Conservation (phyloP, 92 coral and sea anemone species). For the Chrysogorgia sp. region DNA sequence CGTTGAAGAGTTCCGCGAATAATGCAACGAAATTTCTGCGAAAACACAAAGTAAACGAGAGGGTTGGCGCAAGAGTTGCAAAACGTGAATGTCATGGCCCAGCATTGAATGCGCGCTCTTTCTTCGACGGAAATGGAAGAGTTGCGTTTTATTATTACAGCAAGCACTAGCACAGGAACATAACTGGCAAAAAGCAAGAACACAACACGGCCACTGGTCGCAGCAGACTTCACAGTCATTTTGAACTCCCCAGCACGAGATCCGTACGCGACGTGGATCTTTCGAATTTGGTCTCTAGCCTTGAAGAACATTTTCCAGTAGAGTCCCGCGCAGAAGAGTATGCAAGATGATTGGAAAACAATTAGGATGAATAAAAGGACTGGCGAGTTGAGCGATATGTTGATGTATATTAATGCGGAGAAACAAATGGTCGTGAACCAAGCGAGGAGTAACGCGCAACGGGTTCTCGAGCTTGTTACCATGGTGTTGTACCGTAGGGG, state of each 20-base stretch:
- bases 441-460: not conserved
- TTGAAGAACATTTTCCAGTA: constrained; percentile 6
- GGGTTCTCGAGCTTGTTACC: not conserved
- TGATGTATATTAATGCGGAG: too few species aligned
- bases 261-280: not conserved
- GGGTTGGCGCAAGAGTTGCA: constrained; percentile 20
- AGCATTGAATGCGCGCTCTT: not conserved
- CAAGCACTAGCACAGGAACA: not conserved
- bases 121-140: too few species aligned
- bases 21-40: not conserved
- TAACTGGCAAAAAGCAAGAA: constrained; percentile 1
- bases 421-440: not conserved
- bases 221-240: constrained; percentile 9
- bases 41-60: constrained; percentile 4
- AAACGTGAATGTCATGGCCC: constrained; percentile 13
- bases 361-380: too few species aligned
- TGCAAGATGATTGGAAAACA: not conserved
- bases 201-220: constrained; percentile 2
- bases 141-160: not conserved
- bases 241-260: not conserved
- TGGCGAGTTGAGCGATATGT: too few species aligned
- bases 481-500: constrained; percentile 18
- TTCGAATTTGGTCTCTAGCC: not conserved
- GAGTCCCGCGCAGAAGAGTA: not conserved
- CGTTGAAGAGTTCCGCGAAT: constrained; percentile 2